Percentiles rank a stretch among this genome's conserved stretches.
These are phyloP conservation scores for Scolopax bukidnonensis DNA, from an alignment of 2,797 vertebrate genomes.

Conservation along the genomic window DNA sequence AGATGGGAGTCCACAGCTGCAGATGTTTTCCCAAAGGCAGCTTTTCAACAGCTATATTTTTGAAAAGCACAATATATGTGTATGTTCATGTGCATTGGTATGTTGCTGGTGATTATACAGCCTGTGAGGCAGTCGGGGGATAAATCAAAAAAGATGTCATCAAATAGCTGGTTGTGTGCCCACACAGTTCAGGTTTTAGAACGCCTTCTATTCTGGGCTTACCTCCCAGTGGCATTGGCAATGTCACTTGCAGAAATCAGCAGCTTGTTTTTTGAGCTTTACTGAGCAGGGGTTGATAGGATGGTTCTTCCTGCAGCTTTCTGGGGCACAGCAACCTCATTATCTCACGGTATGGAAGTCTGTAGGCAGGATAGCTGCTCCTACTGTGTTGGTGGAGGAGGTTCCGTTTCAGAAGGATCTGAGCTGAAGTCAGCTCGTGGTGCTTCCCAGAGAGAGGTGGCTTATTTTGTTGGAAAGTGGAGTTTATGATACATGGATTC, in stretches of 20 bases:
- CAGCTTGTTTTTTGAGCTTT: background rate
- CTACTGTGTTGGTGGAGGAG: background rate
- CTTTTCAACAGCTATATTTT: background rate
- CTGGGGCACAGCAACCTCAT: background rate
- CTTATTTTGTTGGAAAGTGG: background rate
- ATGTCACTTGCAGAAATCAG: background rate
- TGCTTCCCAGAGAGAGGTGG: background rate
- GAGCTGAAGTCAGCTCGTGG: background rate
- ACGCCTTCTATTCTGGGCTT: background rate
- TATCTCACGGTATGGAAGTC: rapidly evolving
- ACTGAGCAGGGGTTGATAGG: background rate
- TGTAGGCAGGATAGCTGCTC: background rate
- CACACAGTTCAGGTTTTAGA: background rate
- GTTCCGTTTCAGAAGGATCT: background rate
- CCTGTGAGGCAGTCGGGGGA: background rate
- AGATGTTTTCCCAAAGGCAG: background rate
- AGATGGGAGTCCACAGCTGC: background rate
- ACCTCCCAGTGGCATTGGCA: background rate
- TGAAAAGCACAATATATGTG: background rate
- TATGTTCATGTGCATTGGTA: background rate
- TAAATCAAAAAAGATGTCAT: background rate
- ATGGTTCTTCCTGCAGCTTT: background rate
- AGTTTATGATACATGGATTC: background rate
- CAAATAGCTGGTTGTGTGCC: background rate
- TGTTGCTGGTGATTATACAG: background rate